Conservation (phyloP, 2,797 vertebrate species). For the Octomys mimax region DNA sequence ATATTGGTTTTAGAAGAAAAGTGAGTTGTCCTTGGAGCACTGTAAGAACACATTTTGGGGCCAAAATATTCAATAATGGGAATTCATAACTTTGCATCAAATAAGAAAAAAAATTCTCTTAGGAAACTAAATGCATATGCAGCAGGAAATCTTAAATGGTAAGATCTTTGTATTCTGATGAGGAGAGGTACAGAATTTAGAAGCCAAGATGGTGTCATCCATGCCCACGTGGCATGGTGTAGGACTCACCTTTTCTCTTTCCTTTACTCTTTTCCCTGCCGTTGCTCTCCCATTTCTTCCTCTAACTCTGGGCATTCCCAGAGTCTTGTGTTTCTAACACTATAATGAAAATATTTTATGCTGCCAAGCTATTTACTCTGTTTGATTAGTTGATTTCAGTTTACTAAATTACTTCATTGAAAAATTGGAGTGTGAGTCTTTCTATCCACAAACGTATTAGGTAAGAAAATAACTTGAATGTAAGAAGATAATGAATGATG, state of each 20-base stretch:
- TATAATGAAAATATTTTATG: not conserved
- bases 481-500: not conserved
- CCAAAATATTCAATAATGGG: not conserved
- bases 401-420: not conserved
- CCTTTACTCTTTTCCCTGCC: no score
- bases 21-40: not conserved
- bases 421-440: not conserved
- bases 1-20: not conserved
- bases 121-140: not conserved
- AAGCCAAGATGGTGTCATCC: not conserved
- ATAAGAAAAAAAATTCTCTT: not conserved
- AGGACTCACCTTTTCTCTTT: not conserved
- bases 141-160: not conserved
- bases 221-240: not conserved
- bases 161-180: not conserved
- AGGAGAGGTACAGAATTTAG: not conserved
- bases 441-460: not conserved
- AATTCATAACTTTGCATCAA: not conserved
- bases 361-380: not conserved
- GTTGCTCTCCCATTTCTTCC: not conserved
- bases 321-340: not conserved
- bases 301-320: not conserved
- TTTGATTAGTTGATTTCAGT: not conserved
- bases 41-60: not conserved
- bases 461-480: not conserved